Percentiles rank a stretch among this genome's conserved stretches.
Conservation (phyloP, 2,797 vertebrate genomes). For the Pogonophryne albipinna region DNA sequence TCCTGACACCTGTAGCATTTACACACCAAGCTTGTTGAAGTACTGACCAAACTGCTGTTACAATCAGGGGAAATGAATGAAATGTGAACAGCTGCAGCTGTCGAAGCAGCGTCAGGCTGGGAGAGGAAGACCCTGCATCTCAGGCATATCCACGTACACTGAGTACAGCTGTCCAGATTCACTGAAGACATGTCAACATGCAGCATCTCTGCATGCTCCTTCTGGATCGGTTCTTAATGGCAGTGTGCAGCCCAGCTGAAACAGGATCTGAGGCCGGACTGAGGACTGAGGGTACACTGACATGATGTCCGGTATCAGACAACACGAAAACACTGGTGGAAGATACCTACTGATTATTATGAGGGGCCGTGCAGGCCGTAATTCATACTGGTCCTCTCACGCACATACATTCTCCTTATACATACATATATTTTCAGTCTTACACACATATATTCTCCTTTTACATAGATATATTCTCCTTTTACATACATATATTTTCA, state of each 20-base stretch:
- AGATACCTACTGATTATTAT: neutral
- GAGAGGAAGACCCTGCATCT: conserved; percentile 50
- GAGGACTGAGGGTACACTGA: conserved; percentile 54
- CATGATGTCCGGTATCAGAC: neutral
- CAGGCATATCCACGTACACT: conserved; percentile 43
- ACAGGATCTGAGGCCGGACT: conserved; percentile 43
- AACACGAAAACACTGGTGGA: neutral
- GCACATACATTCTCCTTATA: too few species aligned
- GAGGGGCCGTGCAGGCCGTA: too few species aligned
- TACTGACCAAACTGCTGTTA: conserved; percentile 56
- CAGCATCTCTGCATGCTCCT: conserved; percentile 80
- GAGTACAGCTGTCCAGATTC: conserved; percentile 37
- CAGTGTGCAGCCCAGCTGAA: conserved; percentile 54
- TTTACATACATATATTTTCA: too few species aligned
- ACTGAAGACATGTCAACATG: conserved; percentile 60
- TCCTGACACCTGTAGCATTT: conserved; percentile 11
- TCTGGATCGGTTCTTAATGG: conserved; percentile 41
- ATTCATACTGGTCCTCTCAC: too few species aligned
- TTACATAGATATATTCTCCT: too few species aligned
- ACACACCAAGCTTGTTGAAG: conserved; percentile 74
- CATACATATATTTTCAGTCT: too few species aligned
- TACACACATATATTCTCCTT: too few species aligned
- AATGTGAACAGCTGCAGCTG: conserved; percentile 57
- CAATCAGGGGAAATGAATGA: conserved; percentile 48
- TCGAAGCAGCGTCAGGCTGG: conserved; percentile 45